phyloP scores from a whole-genome alignment of 2,888 invertebrate species.

The Mylabris sibirica region DNA sequence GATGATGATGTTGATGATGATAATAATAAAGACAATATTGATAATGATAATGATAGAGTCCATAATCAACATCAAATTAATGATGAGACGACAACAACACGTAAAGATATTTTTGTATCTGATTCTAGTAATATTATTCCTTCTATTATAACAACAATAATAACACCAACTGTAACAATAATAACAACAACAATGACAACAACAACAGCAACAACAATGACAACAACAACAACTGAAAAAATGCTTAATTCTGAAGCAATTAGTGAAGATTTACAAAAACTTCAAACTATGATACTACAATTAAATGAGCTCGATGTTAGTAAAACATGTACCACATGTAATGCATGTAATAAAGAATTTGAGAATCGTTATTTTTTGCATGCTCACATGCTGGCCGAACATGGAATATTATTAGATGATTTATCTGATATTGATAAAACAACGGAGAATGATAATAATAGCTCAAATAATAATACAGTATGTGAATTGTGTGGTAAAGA shows the following conservation, averaged over 20 bases:
- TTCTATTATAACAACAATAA: too few relatives aligned
- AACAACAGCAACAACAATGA: constrained; percentile 25
- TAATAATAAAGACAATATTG: too few relatives aligned
- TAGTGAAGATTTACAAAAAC: constrained; percentile 85
- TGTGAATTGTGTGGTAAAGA: constrained; percentile 62
- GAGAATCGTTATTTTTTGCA: constrained; percentile 76
- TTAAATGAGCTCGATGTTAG: constrained; percentile 80
- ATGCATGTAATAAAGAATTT: constrained; percentile 75
- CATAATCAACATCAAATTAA: constrained; percentile 48
- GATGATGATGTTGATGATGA: too few relatives aligned
- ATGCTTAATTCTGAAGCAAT: constrained; percentile 67
- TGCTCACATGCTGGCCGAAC: constrained; percentile 73
- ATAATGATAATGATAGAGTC: too few relatives aligned
- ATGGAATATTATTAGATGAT: constrained; percentile 66
- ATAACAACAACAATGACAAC: constrained; percentile 26
- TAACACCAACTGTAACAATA: background rate
- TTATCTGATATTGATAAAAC: constrained; percentile 55
- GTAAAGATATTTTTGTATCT: constrained; percentile 11
- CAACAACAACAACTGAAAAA: constrained; percentile 42
- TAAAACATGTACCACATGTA: constrained; percentile 66
- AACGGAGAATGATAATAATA: constrained; percentile 50
- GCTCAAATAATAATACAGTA: constrained; percentile 56
- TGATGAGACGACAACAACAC: constrained; percentile 43
- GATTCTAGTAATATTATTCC: background rate
- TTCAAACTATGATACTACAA: constrained; percentile 91